Evolutionary conservation across 2,113 vertebrate species (phyloP).

Genomic region (Fukomys damarensis): DNA sequence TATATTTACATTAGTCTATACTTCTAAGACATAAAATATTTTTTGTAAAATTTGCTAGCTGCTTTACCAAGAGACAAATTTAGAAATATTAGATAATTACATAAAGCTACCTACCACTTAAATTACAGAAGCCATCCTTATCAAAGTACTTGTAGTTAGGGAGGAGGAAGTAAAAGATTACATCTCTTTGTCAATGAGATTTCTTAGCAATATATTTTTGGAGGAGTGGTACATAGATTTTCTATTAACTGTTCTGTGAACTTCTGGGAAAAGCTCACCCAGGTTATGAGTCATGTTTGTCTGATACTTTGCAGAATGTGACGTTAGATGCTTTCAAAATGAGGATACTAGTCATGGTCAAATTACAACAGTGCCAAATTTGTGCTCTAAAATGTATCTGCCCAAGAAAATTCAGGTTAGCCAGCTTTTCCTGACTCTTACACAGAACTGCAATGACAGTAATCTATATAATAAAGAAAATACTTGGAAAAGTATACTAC

Average conservation of each 20-base stretch:
- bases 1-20: not conserved
- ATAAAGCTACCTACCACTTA: too few relatives aligned
- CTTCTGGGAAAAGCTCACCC: not conserved
- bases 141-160: not conserved
- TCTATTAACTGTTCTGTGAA: not conserved
- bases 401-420: not conserved
- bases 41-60: not conserved
- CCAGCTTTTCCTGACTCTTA: not conserved
- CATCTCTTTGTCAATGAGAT: not conserved
- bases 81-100: not conserved
- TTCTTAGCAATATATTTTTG: not conserved
- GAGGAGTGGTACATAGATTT: not conserved
- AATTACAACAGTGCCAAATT: not conserved
- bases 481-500: not conserved
- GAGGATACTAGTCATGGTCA: not conserved
- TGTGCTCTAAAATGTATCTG: not conserved
- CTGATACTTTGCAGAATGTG: not conserved
- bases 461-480: not conserved
- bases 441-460: not conserved
- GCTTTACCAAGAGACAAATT: not conserved
- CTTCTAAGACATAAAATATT: not conserved
- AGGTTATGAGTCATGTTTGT: not conserved
- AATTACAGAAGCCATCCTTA: not conserved
- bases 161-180: not conserved
- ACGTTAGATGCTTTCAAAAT: not conserved